Percentiles rank a stretch among this genome's conserved stretches.
Evolutionary conservation across 2,888 invertebrate species (phyloP).

Genomic region (Dichetophora obliterata): DNA sequence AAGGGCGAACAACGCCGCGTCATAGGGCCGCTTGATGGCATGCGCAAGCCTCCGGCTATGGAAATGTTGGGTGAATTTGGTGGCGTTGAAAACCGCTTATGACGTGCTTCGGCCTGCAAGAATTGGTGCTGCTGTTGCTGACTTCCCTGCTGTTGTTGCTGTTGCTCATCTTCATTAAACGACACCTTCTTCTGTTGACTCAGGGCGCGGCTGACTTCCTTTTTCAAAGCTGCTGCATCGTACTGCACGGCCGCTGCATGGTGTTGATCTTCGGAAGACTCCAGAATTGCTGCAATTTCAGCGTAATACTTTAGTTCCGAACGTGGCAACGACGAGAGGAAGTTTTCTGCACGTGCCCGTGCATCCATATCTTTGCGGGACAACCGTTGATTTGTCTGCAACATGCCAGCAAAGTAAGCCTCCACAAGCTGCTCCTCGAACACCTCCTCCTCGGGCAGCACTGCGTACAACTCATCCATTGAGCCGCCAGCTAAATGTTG

Average conservation of each 20-base stretch:
- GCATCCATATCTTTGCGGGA: constrained; percentile 69
- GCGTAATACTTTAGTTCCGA: constrained; percentile 70
- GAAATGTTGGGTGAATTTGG: constrained; percentile 84
- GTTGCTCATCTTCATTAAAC: constrained; percentile 61
- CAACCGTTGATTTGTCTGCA: constrained; percentile 58
- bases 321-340: constrained; percentile 67
- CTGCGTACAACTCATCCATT: constrained; percentile 60
- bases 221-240: constrained; percentile 68
- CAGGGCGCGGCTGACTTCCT: constrained; percentile 69
- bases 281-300: constrained; percentile 68
- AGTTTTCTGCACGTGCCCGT: constrained; percentile 67
- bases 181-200: constrained; percentile 70
- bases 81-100: constrained; percentile 73
- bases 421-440: constrained; percentile 61
- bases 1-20: constrained; percentile 35
- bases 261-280: constrained; percentile 63
- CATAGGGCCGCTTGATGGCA: constrained; percentile 39
- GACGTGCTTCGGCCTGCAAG: constrained; percentile 47
- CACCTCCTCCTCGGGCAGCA: constrained; percentile 58
- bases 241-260: constrained; percentile 56
- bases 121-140: constrained; percentile 37
- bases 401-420: constrained; percentile 48
- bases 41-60: constrained; percentile 65
- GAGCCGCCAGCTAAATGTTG: constrained; percentile 53
- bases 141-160: constrained; percentile 34